Evolutionary conservation across 2,797 vertebrate species (phyloP), one percentile per base, ranked within the genome.

Genomic region (Pseudochaenichthys georgianus): DNA sequence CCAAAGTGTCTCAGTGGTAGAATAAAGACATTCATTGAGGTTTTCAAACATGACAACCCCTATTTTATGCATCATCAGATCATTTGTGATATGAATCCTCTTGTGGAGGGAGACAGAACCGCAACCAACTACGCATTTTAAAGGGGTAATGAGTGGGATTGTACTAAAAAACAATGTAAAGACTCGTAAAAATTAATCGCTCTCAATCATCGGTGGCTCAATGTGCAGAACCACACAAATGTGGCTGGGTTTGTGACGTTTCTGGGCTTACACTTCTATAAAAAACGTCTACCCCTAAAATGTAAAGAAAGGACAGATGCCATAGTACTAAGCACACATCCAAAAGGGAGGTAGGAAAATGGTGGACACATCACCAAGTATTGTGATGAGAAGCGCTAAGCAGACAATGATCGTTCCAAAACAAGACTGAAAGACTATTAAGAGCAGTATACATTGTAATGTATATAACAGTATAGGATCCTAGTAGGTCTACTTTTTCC

Each of bases 101-200:
- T 62, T 53, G 67, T 84, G 84, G 88, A 68, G 38, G 9, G 34
- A 81, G 10, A 43, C 5, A 16, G 60, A 86, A 89, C 43, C 74
- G 63, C 63, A 65, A 19, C 23, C 47, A 38, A 23, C 17, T 23
- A 6, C n/a, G 62, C 23, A 54, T n/a, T 43, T 34, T 31, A 58
- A 19, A 54, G 23, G 15, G 6, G 15, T 7, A 2, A 53, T 53
- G 52, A 53, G 51, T 28, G 13, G 7, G 21, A 28, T 15, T 28
- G 13, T 28, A 12, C 0, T 0, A 19, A 52, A 23, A 23, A 28
- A 53, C 13, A 15, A 53, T 53, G 52, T 28, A 53, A 28, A 28
- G 13, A 28, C 23, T 28, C 34, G 7, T 38, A 38, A 9, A 38
- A 15, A 6, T 9, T 53, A 21, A 28, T 28, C 13, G 13, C 13